These are phyloP conservation scores for Indicator indicator DNA, from an alignment of 2,113 vertebrate species.

Conservation along the genomic window DNA sequence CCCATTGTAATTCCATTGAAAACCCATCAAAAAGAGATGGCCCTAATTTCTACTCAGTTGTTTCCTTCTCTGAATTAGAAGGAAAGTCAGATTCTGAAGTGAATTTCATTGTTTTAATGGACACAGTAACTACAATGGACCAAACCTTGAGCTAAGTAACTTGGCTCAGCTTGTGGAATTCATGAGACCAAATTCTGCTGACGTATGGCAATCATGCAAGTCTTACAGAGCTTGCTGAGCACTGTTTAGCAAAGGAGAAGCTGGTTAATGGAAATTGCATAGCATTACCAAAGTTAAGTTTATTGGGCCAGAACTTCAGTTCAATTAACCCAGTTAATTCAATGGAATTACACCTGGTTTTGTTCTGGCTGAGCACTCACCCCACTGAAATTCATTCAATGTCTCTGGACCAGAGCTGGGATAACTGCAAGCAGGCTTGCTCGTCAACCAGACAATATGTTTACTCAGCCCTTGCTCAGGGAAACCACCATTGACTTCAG, in stretches of 20 bases:
- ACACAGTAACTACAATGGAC: neutral
- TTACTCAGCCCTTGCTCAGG: slow-evolving; percentile 48
- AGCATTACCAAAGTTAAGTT: neutral
- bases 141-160: neutral
- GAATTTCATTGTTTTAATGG: neutral
- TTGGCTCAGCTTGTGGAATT: neutral
- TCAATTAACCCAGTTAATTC: neutral
- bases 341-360: slow-evolving; percentile 3
- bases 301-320: neutral
- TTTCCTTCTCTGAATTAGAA: neutral
- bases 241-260: neutral
- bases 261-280: neutral
- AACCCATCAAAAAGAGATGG: neutral
- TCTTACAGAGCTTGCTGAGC: neutral
- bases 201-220: neutral
- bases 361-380: neutral
- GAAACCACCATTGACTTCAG: neutral
- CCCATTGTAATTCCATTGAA: slow-evolving; percentile 1
- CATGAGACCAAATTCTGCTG: slow-evolving; percentile 6
- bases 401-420: neutral
- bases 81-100: neutral
- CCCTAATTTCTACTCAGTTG: neutral
- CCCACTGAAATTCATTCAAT: neutral
- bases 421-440: neutral
- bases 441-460: neutral